Percentiles rank a stretch among this genome's conserved stretches.
Evolutionary conservation across 2,888 invertebrate genomes (phyloP).

Genomic region (Dynastes grantii): DNA sequence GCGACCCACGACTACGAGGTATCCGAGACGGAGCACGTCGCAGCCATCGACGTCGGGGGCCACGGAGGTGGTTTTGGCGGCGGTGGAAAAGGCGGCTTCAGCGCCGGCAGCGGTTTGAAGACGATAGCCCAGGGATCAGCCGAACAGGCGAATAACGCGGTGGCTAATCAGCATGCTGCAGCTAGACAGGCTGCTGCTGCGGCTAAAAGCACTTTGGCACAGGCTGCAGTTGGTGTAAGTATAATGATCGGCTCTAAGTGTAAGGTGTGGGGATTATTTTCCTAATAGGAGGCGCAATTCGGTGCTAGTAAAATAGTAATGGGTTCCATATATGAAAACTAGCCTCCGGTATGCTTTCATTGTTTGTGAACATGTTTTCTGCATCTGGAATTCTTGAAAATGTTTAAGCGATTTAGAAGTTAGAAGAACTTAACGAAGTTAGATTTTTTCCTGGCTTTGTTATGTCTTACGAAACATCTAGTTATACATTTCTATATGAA

Average conservation of each 20-base stretch:
- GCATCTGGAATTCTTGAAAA: no score
- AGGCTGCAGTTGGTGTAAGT: conserved; percentile 77
- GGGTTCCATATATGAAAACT: no score
- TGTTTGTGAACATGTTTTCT: no score
- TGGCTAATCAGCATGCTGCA: conserved; percentile 77
- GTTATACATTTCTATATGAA: no score
- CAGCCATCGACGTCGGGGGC: conserved; percentile 8
- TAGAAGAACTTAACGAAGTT: no score
- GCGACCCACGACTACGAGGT: conserved; percentile 33
- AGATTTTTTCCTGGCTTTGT: no score
- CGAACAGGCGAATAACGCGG: conserved; percentile 79
- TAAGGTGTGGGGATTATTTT: background rate
- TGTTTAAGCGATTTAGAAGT: no score
- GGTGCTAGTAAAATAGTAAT: no score
- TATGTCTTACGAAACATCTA: no score
- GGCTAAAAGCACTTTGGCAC: conserved; percentile 80
- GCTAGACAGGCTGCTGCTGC: conserved; percentile 81
- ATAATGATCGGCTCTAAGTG: no score
- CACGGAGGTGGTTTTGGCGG: conserved; percentile 53
- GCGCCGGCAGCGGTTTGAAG: conserved; percentile 77
- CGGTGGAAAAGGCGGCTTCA: conserved; percentile 72
- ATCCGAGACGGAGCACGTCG: conserved; percentile 38
- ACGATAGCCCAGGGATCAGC: conserved; percentile 79
- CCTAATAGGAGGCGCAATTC: background rate
- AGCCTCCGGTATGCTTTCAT: no score